Conservation (phyloP, 92 coral and sea anemone species). For the Heteractis magnifica region DNA sequence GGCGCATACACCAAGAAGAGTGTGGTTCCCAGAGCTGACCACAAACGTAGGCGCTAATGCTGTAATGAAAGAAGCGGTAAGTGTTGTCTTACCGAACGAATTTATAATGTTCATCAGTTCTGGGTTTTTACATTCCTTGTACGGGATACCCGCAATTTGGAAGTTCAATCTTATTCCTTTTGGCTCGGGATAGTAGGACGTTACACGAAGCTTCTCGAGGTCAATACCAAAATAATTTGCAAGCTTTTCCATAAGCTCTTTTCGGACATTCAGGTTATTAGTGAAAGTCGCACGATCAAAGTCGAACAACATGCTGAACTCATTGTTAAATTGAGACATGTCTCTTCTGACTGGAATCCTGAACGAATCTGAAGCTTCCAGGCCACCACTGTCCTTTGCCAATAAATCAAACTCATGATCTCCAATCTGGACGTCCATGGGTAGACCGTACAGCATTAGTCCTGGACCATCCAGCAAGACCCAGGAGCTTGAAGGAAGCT, state of each 20-base stretch:
- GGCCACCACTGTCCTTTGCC: conserved; percentile 66
- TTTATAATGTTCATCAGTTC: conserved; percentile 26
- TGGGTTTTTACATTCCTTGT: conserved; percentile 49
- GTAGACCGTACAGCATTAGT: conserved; percentile 53
- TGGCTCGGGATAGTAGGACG: conserved; percentile 29
- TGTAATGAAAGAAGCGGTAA: conserved; percentile 37
- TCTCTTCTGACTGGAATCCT: conserved; percentile 55
- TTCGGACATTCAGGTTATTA: conserved; percentile 43
- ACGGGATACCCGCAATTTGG: conserved; percentile 56
- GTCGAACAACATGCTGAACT: conserved; percentile 49
- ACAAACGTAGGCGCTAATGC: conserved; percentile 59
- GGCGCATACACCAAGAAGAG: conserved; percentile 42
- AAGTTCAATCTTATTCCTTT: conserved; percentile 52
- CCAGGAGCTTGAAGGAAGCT: conserved; percentile 49
- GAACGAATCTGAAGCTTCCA: conserved; percentile 40
- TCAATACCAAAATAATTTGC: conserved; percentile 61
- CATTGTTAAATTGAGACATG: conserved; percentile 43
- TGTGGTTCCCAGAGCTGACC: conserved; percentile 51
- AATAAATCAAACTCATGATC: conserved; percentile 51
- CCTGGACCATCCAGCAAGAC: conserved; percentile 38
- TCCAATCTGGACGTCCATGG: conserved; percentile 38
- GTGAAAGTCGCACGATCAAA: conserved; percentile 40
- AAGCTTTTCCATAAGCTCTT: conserved; percentile 50
- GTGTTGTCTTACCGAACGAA: conserved; percentile 39
- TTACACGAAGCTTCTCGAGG: conserved; percentile 42